Percentiles rank a stretch among this genome's conserved stretches.
Evolutionary conservation across 2,113 vertebrate species (phyloP).

Genomic region (Pelmatolapia mariae): DNA sequence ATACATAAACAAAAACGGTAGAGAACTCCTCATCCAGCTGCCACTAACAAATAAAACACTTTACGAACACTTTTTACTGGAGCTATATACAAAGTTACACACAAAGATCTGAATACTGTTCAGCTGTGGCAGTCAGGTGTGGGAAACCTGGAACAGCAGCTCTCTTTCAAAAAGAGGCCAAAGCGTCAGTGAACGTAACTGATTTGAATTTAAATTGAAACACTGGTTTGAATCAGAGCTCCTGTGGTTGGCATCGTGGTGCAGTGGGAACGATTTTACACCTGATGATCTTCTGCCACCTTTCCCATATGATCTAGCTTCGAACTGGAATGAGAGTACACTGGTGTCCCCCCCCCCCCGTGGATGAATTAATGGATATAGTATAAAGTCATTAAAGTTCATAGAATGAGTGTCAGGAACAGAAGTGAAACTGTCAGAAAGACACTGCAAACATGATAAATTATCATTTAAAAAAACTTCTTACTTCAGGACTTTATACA

Average conservation of each 20-base stretch:
- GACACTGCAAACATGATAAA: rapidly evolving
- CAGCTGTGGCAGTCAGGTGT: background rate
- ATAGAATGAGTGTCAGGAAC: background rate
- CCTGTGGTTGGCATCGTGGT: background rate
- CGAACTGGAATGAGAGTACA: background rate
- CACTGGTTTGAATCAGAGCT: background rate
- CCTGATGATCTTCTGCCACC: rapidly evolving
- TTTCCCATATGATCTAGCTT: rapidly evolving
- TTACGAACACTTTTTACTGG: background rate
- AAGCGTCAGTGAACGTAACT: background rate
- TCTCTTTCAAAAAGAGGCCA: background rate
- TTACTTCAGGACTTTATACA: background rate
- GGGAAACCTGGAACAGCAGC: rapidly evolving
- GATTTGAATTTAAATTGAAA: background rate
- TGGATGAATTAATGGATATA: background rate
- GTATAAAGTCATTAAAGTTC: background rate
- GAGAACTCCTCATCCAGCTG: background rate
- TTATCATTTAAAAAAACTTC: background rate
- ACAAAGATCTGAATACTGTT: background rate
- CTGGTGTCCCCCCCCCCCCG: rapidly evolving
- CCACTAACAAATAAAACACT: background rate
- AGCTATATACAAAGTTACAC: background rate
- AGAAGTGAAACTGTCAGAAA: background rate
- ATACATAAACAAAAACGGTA: rapidly evolving
- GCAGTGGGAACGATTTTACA: rapidly evolving